Evolutionary conservation across 2,888 invertebrate species (phyloP), one percentile per base, ranked within the genome.

Genomic region (Campopleginae sp.): DNA sequence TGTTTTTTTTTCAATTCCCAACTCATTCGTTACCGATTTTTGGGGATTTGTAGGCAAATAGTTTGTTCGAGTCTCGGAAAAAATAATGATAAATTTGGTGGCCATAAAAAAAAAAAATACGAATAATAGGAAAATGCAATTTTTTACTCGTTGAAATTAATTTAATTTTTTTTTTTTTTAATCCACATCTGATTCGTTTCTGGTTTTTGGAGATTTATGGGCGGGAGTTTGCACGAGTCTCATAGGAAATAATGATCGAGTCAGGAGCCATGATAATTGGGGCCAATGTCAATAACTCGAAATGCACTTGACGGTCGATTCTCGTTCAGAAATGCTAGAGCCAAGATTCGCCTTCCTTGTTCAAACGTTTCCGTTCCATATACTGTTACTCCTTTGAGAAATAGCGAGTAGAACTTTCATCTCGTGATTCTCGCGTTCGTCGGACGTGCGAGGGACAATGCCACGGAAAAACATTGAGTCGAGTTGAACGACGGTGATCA

Each of bases 361-460:
- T 79, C 61, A 71, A 33, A 14, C 46, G 33, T 33, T 63, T 76
- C 33, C 75, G 75, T 63, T 76, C 63, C n/a, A 38, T 58, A 23
- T 38, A n/a, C 1, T 23, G 6, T 14, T 19, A n/a, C 12, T 71
- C 27, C 44, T 38, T 51, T 31, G 33, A 61, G 33, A 61, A 33
- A 70, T 48, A 48, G 78, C 74, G 81, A 78, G 78, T 48, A 68
- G 27, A 23, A 70, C 6, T 42, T 44, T 42, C 54, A 48, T 66
- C 38, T n/a, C 27, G 51, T 46, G 70, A 38, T 38, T 38, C 12
- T 31, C n/a, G 51, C n/a, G 51, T 27, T 58, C 46, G 66, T 77
- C 48, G 51, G 12, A 61, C 70, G 81, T 65, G 80, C 58, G 61
- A 58, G 68, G 51, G 51, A 81, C 70, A 72, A 85, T 77, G 84